phyloP scores from a whole-genome alignment of 1,140 invertebrate species.

The Euura saliciscinereae region DNA sequence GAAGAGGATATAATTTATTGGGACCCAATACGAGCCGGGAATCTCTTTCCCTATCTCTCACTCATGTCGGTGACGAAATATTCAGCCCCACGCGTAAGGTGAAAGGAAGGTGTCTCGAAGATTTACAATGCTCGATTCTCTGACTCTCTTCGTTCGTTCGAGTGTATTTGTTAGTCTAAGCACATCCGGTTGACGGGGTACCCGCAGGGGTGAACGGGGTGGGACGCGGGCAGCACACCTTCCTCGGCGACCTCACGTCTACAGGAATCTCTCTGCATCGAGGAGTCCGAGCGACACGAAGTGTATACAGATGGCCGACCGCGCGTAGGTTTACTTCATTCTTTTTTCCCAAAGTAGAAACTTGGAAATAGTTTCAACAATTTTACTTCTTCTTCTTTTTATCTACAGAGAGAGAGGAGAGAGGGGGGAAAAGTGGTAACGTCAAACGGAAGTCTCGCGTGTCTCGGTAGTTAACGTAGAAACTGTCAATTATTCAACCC shows the following conservation, averaged over 20 bases:
- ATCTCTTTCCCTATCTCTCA: no score
- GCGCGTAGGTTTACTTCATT: no score
- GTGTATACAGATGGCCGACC: no score
- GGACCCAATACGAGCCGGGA: no score
- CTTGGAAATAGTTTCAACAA: no score
- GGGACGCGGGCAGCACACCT: not conserved
- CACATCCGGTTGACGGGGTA: not conserved
- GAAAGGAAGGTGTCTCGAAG: constrained; percentile 1
- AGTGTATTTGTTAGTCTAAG: constrained; percentile 3
- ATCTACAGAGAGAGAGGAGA: no score
- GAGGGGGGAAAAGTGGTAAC: no score
- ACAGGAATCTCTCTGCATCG: not conserved
- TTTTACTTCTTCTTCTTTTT: no score
- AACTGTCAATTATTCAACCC: not conserved
- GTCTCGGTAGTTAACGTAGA: not conserved
- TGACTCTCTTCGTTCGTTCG: not conserved
- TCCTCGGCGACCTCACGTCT: not conserved
- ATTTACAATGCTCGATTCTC: constrained; percentile 5
- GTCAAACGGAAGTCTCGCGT: not conserved
- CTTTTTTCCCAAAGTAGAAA: no score
- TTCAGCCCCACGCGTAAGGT: not conserved
- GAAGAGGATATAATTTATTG: no score
- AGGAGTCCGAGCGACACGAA: no score
- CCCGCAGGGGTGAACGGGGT: not conserved
- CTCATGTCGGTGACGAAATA: not conserved